Base-by-base conservation (phyloP, 2,797 vertebrate genomes). In the Luscinia luscinia region DNA sequence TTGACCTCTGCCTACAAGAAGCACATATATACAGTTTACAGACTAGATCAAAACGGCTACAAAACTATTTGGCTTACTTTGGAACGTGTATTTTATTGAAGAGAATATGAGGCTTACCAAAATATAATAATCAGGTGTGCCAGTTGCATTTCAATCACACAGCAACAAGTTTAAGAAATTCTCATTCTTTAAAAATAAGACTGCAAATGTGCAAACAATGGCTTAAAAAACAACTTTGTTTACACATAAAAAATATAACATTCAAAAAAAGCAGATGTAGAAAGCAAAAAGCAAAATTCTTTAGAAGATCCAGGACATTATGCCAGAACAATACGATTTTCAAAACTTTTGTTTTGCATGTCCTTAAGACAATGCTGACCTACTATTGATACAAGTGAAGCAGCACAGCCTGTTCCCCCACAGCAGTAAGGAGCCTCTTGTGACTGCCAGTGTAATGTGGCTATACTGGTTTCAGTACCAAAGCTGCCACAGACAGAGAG, bases 1-100 rank as follows among this genome's bases (percentile, higher is more conserved):
- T 86, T 97, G 63, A 97, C 97, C 97, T 98, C 97, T 82, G 98
- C 98, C 98, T 98, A 77, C 58, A 96, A 91, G 55, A 43, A 96
- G 59, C 27, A 96, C 30, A 84, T 12, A 90, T 0, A 43, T 2
- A 92, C 19, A 41, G 28, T 55, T 97, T 52, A 97, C 20, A 94
- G 43, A 32, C 54, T n/a, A 75, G 38, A 78, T 40, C 40, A 82
- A 63, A 81, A 85, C 3, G 22, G 12, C n/a, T 84, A 36, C 38
- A 55, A 69, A 49, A 85, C 38, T 2, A 70, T 64, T 9, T 84
- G 45, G 34, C 36, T 82, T 73, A 20, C 34, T 77, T 70, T 84
- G 26, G 17, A 76, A 73, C 2, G 12, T 6, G 10, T 32, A 27
- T 81, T 70, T 90, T 45, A 79, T 72, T 4, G 15, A 4, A 43